phyloP scores from a whole-genome alignment of 2,113 vertebrate species.

The Phalacrocorax brasilianus region DNA sequence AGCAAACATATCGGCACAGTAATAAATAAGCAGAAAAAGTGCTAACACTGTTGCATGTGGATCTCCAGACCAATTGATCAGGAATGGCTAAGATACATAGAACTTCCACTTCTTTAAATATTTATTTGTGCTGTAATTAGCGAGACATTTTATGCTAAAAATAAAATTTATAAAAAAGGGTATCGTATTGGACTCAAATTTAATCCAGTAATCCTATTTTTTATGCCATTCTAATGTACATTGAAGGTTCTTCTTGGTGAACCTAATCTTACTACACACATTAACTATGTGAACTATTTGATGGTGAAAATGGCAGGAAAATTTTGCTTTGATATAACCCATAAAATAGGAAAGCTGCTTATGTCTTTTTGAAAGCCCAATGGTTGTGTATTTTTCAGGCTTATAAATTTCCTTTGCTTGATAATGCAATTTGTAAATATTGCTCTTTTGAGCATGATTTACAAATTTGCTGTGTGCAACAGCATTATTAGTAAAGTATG shows the following conservation, averaged over 20 bases:
- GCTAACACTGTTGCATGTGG: not conserved
- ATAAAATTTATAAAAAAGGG: not conserved
- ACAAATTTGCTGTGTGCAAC: not conserved
- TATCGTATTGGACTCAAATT: not conserved
- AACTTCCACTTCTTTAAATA: not conserved
- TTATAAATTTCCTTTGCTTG: not conserved
- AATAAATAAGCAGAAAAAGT: not conserved
- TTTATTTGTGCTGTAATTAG: not conserved
- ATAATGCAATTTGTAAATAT: not conserved
- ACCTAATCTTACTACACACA: not conserved
- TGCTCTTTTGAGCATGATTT: not conserved
- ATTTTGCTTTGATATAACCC: not conserved
- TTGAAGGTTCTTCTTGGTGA: not conserved
- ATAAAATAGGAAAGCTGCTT: not conserved
- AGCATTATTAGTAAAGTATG: not conserved
- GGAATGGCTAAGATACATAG: not conserved
- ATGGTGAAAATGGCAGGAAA: not conserved
- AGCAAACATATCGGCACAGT: not conserved
- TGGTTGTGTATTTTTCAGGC: not conserved
- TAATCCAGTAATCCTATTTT: not conserved
- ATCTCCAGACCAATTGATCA: not conserved
- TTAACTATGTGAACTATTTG: not conserved
- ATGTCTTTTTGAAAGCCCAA: not conserved
- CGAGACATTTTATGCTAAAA: not conserved
- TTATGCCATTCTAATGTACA: not conserved